Conservation (phyloP, 2,113 vertebrate genomes). For the Zeus faber region DNA sequence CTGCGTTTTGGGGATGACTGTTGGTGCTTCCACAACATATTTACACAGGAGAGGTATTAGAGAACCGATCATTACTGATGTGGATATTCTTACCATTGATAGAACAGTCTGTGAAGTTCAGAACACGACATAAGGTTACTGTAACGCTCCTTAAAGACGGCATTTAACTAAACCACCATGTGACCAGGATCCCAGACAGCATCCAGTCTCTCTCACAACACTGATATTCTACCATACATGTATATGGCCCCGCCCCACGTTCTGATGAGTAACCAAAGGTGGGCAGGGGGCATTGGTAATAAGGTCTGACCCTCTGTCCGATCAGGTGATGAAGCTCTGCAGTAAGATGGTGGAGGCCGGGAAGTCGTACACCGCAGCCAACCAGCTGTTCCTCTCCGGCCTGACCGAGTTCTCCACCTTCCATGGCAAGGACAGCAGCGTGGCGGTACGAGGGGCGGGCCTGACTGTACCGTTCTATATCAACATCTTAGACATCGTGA, state of each 20-base stretch:
- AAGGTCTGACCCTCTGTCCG: constrained; percentile 17
- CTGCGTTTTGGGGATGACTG: no score
- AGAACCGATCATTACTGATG: no score
- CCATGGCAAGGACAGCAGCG: constrained; percentile 47
- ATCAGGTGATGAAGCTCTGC: constrained; percentile 73
- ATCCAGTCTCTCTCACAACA: not conserved
- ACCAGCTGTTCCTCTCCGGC: constrained; percentile 67
- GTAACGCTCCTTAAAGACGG: no score
- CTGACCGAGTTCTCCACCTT: constrained; percentile 60
- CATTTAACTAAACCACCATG: not conserved
- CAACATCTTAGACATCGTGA: no score
- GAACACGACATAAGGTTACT: no score
- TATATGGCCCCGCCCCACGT: not conserved
- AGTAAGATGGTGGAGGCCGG: constrained; percentile 75
- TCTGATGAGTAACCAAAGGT: no score
- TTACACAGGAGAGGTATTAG: no score
- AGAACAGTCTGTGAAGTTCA: no score
- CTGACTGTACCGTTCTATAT: not conserved
- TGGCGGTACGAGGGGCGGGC: constrained; percentile 45
- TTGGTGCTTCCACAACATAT: no score
- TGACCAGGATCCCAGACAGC: not conserved
- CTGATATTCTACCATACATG: not conserved
- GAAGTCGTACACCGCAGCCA: constrained; percentile 67
- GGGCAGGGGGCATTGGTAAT: no score
- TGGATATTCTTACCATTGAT: no score